phyloP scores from a whole-genome alignment of 2,888 invertebrate species.

The Schizaphis graminum region DNA sequence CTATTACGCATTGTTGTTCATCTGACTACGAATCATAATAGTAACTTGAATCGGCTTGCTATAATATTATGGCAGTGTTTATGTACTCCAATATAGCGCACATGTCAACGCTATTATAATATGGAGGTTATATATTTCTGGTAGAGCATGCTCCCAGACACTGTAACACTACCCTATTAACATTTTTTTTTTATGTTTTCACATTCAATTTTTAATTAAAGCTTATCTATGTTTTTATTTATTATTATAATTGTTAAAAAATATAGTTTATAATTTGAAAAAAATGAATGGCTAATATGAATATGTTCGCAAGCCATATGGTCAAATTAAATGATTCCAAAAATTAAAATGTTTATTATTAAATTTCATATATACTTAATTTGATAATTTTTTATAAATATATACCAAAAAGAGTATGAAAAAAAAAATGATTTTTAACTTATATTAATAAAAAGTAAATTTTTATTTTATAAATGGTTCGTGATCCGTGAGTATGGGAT shows the following conservation, averaged over 20 bases:
- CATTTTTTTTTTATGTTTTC: background rate
- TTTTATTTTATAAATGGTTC: too few species aligned
- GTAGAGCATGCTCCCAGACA: background rate
- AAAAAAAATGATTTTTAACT: too few species aligned
- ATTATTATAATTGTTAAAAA: background rate
- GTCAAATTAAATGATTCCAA: too few species aligned
- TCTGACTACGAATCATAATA: constrained; percentile 11
- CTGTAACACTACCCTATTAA: background rate
- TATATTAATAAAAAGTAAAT: too few species aligned
- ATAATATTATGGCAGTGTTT: background rate
- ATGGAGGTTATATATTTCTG: background rate
- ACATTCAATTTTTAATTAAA: background rate
- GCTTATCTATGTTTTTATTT: background rate
- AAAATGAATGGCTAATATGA: background rate
- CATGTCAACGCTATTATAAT: background rate
- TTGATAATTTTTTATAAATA: too few species aligned
- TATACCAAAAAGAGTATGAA: too few species aligned
- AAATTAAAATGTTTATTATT: too few species aligned
- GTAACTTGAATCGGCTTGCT: background rate
- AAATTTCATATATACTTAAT: too few species aligned
- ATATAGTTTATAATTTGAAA: background rate
- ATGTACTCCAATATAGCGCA: background rate
- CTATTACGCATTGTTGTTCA: constrained; percentile 11
- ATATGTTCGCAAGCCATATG: too few species aligned
- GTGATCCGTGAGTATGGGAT: too few species aligned